Evolutionary conservation across 2,888 invertebrate genomes (phyloP), one percentile per base, ranked within the genome.

Genomic region (Gari tellinella): DNA sequence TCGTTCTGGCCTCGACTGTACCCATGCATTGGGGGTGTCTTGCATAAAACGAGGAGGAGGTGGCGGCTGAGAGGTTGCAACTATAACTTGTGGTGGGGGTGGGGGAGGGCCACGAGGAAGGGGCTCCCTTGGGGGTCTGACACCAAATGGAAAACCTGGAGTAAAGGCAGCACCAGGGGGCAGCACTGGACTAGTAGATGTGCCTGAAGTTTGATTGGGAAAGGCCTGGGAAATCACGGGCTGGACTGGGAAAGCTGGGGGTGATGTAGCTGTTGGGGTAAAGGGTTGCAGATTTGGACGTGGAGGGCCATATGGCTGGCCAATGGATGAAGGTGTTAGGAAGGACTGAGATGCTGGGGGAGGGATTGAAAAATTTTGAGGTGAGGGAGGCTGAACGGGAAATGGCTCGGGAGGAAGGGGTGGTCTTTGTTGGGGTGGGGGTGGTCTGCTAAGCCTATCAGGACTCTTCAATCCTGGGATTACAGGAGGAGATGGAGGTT

Each of bases 321-420:
- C 37, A 38, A 21, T 19, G 38, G 68, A 57, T 38, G 69, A 31
- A 19, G 72, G 70, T 21, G 66, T 57, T 15, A 67, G 40, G 46
- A 57, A 75, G 21, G 69, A 43, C 48, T 66, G 76, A 26, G 70
- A 69, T 15, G 56, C 64, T 45, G 56, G 62, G 38, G 72, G 72
- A 14, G 70, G 72, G 12, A 67, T 48, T 43, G 63, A 61, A 38
- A 69, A 62, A 17, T 70, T 66, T 37, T 72, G 81, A 17, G 67
- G 67, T 14, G 72, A 64, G 15, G 68, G 74, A 21, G 70, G 65
- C 26, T 66, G 66, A 14, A 72, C 57, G 26, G 58, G 53, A 31
- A 48, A 77, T 10, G 57, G 48, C 45, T 53, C 58, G 12, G 68
- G 61, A 19, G 63, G 60, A n/a, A 72, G 48, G 37, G 49, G 69